phyloP scores from a whole-genome alignment of 2,888 invertebrate genomes.

The Ligdia adustata region DNA sequence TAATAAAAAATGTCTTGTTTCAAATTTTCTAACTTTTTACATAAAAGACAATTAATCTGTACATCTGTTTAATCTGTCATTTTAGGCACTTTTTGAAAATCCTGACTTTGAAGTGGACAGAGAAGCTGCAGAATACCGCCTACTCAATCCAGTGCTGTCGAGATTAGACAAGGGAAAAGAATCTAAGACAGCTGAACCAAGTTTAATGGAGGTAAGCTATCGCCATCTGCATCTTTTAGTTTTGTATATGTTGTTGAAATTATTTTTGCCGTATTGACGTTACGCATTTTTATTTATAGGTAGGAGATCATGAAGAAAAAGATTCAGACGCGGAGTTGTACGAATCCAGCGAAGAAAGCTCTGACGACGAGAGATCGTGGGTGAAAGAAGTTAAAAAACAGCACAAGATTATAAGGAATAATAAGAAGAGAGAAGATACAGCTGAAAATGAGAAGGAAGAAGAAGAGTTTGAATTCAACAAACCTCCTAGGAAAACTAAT shows the following conservation, averaged over 20 bases:
- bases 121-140: constrained; percentile 92
- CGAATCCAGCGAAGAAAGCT: constrained; percentile 78
- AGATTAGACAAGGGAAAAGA: constrained; percentile 88
- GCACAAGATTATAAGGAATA: constrained; percentile 85
- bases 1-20: too few relatives aligned
- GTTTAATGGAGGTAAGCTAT: constrained; percentile 63
- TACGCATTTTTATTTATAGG: constrained; percentile 40
- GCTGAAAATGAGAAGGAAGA: constrained; percentile 45
- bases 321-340: constrained; percentile 82
- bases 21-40: too few relatives aligned
- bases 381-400: constrained; percentile 91
- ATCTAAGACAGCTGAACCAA: constrained; percentile 77
- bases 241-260: constrained; percentile 3
- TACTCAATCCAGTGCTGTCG: constrained; percentile 95
- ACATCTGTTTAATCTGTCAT: constrained; percentile 21
- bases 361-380: constrained; percentile 93
- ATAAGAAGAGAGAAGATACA: constrained; percentile 57
- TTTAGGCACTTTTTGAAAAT: constrained; percentile 92
- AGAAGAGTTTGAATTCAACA: constrained; percentile 52
- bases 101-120: constrained; percentile 96
- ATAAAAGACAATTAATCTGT: too few relatives aligned
- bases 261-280: neutral
- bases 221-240: too few relatives aligned
- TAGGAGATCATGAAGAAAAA: constrained; percentile 66
- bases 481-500: constrained; percentile 80